A percentile compares a stretch with the other conserved stretches of the same genome.
Conservation (phyloP, 2,113 vertebrate genomes). For the Callorhinus ursinus region DNA sequence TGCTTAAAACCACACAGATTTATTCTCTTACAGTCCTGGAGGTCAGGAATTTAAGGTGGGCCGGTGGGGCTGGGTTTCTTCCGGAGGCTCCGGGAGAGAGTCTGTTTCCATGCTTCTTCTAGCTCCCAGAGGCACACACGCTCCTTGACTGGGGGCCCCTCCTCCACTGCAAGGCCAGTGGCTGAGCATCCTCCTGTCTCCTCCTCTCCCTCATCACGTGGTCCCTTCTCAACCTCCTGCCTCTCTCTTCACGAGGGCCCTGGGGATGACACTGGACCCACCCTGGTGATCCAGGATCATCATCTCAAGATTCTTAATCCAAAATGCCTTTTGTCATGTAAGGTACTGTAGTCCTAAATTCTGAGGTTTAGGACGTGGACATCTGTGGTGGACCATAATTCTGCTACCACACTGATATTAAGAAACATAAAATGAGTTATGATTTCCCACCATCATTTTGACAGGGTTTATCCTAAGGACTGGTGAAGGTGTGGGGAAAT, state of each 20-base stretch:
- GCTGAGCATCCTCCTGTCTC: rapidly evolving
- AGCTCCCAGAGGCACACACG: not conserved
- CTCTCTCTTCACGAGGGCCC: not conserved
- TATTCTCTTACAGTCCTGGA: not conserved
- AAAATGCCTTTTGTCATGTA: not conserved
- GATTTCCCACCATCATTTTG: not conserved
- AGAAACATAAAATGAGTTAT: not conserved
- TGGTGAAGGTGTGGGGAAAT: not conserved
- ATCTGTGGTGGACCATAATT: not conserved
- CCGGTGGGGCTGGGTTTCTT: not conserved
- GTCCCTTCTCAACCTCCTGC: too few species aligned
- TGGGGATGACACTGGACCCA: not conserved
- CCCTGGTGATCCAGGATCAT: too few species aligned
- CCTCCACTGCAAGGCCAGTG: not conserved
- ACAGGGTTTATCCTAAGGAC: not conserved
- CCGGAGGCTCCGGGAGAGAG: not conserved
- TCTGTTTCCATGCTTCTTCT: rapidly evolving
- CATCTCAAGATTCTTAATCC: not conserved
- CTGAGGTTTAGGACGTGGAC: too few species aligned
- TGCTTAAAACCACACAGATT: not conserved
- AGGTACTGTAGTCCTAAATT: not conserved
- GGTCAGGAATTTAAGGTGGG: not conserved
- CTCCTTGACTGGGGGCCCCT: not conserved
- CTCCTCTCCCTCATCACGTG: rapidly evolving
- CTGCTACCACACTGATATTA: not conserved